A percentile compares a stretch with the other conserved stretches of the same genome.
Evolutionary conservation across 1,140 invertebrate genomes (phyloP).

Genomic region (Ctenoplectra terminalis): DNA sequence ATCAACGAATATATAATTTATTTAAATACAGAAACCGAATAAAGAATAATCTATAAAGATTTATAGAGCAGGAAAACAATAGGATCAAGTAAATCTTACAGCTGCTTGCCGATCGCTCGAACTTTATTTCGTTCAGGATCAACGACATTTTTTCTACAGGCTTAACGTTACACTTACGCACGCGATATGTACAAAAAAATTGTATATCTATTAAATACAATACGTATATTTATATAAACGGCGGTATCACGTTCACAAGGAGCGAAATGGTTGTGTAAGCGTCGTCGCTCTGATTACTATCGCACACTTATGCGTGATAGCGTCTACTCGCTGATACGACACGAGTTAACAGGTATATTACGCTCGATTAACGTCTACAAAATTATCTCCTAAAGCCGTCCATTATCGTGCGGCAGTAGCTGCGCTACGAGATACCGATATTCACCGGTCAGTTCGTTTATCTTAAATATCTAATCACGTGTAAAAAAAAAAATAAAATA

Average conservation of each 20-base stretch:
- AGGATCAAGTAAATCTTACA: background rate
- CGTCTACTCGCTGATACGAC: conserved; percentile 1
- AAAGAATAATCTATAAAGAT: background rate
- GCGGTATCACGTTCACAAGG: conserved; percentile 41
- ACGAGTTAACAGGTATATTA: conserved; percentile 3
- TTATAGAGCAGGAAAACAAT: background rate
- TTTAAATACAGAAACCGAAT: too few relatives aligned
- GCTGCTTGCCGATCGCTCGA: background rate
- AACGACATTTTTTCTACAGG: conserved; percentile 46
- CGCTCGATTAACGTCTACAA: background rate
- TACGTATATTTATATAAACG: conserved; percentile 20
- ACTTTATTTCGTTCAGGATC: conserved; percentile 32
- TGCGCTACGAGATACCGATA: conserved; percentile 11
- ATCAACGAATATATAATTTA: too few relatives aligned
- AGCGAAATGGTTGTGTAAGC: conserved; percentile 50
- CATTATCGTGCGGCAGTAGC: conserved; percentile 15
- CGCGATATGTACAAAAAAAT: conserved; percentile 43
- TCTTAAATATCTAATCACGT: conserved; percentile 42
- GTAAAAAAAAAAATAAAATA: conserved; percentile 1
- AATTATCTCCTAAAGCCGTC: conserved; percentile 18
- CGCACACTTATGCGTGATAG: conserved; percentile 5
- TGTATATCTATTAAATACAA: conserved; percentile 38
- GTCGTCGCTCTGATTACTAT: conserved; percentile 20
- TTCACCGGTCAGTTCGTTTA: conserved; percentile 39
- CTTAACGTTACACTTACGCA: conserved; percentile 36